A percentile compares a stretch with the other conserved stretches of the same genome.
These are phyloP conservation scores for Picus viridis DNA, from an alignment of 2,797 vertebrate genomes.

Conservation along the genomic window DNA sequence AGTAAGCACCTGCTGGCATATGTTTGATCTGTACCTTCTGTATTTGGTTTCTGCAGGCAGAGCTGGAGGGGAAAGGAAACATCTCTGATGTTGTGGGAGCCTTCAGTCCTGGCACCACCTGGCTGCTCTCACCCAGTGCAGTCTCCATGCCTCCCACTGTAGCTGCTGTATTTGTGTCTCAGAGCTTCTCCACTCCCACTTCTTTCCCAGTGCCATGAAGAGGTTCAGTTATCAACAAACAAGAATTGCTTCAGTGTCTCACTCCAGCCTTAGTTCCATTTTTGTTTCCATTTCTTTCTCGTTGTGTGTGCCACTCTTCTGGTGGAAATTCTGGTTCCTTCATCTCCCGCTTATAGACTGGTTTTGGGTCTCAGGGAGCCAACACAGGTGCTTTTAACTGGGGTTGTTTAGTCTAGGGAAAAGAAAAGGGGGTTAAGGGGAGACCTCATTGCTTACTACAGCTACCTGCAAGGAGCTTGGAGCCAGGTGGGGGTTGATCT, in stretches of 20 bases:
- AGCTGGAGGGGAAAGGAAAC: background rate
- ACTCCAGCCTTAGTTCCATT: background rate
- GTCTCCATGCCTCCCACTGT: background rate
- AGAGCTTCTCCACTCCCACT: background rate
- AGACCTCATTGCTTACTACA: too few species aligned
- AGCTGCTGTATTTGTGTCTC: background rate
- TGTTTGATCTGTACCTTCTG: background rate
- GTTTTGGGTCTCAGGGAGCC: background rate
- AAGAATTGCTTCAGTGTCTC: background rate
- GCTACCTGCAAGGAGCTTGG: too few species aligned
- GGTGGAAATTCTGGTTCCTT: background rate
- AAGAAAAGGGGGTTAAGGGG: too few species aligned
- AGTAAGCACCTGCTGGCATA: slow-evolving; percentile 76
- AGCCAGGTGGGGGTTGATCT: too few species aligned
- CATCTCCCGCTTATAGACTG: background rate
- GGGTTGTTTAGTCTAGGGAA: too few species aligned
- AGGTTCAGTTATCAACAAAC: background rate
- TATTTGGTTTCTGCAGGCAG: background rate
- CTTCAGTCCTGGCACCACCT: background rate
- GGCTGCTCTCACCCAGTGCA: background rate
- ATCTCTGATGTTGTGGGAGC: background rate
- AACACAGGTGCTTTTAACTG: background rate
- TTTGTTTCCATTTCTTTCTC: background rate
- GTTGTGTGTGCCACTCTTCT: background rate
- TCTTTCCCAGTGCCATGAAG: background rate